Evolutionary conservation across 1,140 invertebrate genomes (phyloP), one percentile per base, ranked within the genome.

Genomic region (Megathymus violae): DNA sequence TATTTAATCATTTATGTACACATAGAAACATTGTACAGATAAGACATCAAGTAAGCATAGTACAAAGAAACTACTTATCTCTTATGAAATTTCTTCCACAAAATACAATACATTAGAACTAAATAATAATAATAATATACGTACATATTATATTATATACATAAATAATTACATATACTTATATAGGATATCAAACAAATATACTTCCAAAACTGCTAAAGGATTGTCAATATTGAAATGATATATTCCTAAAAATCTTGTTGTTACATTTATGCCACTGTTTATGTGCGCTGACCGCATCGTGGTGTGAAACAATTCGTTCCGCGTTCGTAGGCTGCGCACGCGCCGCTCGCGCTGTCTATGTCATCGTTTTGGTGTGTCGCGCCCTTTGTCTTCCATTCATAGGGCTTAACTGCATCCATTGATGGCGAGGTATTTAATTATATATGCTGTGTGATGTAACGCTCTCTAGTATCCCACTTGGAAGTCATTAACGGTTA

Each of bases 331-430:
- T 71, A 83, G 50, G 66, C 82, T 27, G 78, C 69, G 74, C 84
- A 87, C 82, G 82, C 79, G 74, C 74, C n/a, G n/a, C n/a, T n/a
- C n/a, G n/a, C 50, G 62, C 54, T 65, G 69, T 61, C 69, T 69
- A 76, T 80, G 66, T 78, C 66, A 73, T 76, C 74, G 71, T 81
- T 87, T 80, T 78, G 74, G 76, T 75, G 70, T 61, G 64, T 69
- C 63, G 71, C 69, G 70, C 68, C 72, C 74, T 82, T 84, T 82
- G 81, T 82, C 66, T 73, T 60, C 78, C 77, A 79, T 78, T 81
- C 72, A 71, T 51, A 68, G 60, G 56, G 60, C 68, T 74, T 68
- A 64, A 72, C 72, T 76, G 76, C 66, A 69, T 59, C 65, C 71
- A 71, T 74, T 67, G 67, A 56, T 40, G 65, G 47, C 51, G 59